These are phyloP conservation scores for Hydrolagus colliei DNA, from an alignment of 2,797 vertebrate genomes.

Conservation along the genomic window DNA sequence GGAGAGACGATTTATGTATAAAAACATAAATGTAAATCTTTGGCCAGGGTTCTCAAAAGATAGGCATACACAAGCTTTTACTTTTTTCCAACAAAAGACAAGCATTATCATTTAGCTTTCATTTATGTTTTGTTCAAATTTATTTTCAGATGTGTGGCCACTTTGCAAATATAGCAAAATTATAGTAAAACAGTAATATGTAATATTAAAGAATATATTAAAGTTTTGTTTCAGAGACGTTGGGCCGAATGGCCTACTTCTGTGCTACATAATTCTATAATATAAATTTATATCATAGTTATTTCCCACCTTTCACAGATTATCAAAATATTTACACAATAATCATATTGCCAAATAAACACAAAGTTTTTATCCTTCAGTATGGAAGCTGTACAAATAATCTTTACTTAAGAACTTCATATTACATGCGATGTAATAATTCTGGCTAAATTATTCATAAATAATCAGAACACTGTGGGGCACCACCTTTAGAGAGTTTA, in stretches of 20 bases:
- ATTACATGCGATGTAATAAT: not conserved
- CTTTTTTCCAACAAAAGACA: not conserved
- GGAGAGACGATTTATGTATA: slow-evolving; percentile 65
- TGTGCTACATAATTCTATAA: no score
- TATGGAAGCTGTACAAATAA: no score
- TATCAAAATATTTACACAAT: slow-evolving; percentile 17
- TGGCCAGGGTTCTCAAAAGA: slow-evolving; percentile 66
- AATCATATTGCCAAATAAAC: not conserved
- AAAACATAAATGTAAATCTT: slow-evolving; percentile 77
- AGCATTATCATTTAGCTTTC: not conserved
- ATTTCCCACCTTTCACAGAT: not conserved
- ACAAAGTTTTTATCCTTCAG: not conserved
- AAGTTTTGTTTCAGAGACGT: no score
- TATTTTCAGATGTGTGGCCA: not conserved
- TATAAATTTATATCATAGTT: not conserved
- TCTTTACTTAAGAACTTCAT: not conserved
- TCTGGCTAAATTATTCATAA: not conserved
- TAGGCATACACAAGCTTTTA: slow-evolving; percentile 16
- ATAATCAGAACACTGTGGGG: not conserved
- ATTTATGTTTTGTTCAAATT: not conserved
- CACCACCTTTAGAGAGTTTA: not conserved
- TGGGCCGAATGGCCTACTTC: no score
- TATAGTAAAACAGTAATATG: not conserved
- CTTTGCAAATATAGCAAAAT: not conserved
- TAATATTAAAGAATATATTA: not conserved